Percentiles rank a stretch among this genome's conserved stretches.
phyloP scores from a whole-genome alignment of 2,888 invertebrate species.

The Tenthredo distinguenda region DNA sequence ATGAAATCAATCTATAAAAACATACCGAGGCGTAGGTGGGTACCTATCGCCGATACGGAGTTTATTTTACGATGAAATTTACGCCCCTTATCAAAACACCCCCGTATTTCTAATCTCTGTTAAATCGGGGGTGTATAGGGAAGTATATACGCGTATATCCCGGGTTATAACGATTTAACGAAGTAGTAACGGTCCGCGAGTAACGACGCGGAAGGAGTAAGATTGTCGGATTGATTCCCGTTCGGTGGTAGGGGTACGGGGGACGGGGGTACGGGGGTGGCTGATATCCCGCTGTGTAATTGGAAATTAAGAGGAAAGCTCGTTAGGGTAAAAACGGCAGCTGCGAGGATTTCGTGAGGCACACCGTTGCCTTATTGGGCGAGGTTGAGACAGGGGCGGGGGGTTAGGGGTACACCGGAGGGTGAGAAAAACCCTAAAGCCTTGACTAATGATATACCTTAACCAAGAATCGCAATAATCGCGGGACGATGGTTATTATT shows the following conservation, averaged over 20 bases:
- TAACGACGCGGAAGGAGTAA: not conserved
- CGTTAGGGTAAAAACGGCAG: conserved; percentile 23
- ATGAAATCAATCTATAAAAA: not conserved
- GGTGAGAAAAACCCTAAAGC: not conserved
- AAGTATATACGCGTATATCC: not conserved
- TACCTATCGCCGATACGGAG: not conserved
- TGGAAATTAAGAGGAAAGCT: conserved; percentile 39
- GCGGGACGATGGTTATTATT: not conserved
- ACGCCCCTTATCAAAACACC: conserved; percentile 9
- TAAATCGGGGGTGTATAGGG: not conserved
- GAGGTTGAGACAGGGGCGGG: not conserved
- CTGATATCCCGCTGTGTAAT: conserved; percentile 27
- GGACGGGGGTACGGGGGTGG: not conserved
- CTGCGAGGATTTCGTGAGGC: not conserved
- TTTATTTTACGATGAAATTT: conserved; percentile 23
- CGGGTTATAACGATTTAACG: conserved; percentile 14
- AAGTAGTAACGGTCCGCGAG: conserved; percentile 26
- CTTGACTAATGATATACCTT: conserved; percentile 21
- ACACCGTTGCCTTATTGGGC: not conserved
- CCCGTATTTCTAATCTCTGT: conserved; percentile 26
- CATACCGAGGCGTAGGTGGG: not conserved
- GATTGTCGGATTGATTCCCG: conserved; percentile 35
- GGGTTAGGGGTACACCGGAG: not conserved
- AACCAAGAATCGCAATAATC: conserved; percentile 18
- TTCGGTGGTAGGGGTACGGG: not conserved